Evolutionary conservation across 2,113 vertebrate genomes (phyloP), one percentile per base, ranked within the genome.

Genomic region (Stigmatopora argus): DNA sequence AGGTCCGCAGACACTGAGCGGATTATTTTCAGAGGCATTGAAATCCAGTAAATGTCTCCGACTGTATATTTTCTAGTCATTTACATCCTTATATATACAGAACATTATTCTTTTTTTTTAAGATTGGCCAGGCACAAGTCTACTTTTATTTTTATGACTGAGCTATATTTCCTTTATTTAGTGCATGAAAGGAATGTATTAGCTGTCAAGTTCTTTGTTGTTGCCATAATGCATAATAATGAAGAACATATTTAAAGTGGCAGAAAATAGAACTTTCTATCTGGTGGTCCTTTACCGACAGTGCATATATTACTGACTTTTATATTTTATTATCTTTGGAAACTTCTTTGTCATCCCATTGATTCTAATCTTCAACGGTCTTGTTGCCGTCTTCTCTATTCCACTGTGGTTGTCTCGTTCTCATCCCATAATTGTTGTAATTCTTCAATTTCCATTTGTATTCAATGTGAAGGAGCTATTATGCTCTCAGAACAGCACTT

Each of bases 401-500:
- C 46, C 15, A 51, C 26, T 1, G 2, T 17, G 14, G 19, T 19
- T 7, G 12, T 41, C 35, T 44, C 21, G 35, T 44, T 14, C 38
- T 41, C 18, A 59, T 11, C 46, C 71, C 64, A 62, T 65, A 66
- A 69, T 75, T 66, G 67, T 49, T 52, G 48, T 64, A 62, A 81
- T 65, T 66, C 58, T 12, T 23, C 31, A 21, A 62, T 48, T 21
- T 77, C 58, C 21, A 19, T 71, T 77, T 76, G 72, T 23, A n/a
- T 69, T 41, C 55, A 15, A 8, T 73, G 64, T 72, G 67, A 75
- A 78, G 18, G 48, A 73, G 55, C 62, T 64, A 58, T 81, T 77
- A 68, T 72, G 69, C 70, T 80, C 71, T 74, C 63, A 46, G 31
- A 67, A 68, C 3, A 67, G 51, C 19, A 61, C 66, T 70, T 48